phyloP scores from a whole-genome alignment of 2,113 vertebrate genomes.

The Neolamprologus longior region DNA sequence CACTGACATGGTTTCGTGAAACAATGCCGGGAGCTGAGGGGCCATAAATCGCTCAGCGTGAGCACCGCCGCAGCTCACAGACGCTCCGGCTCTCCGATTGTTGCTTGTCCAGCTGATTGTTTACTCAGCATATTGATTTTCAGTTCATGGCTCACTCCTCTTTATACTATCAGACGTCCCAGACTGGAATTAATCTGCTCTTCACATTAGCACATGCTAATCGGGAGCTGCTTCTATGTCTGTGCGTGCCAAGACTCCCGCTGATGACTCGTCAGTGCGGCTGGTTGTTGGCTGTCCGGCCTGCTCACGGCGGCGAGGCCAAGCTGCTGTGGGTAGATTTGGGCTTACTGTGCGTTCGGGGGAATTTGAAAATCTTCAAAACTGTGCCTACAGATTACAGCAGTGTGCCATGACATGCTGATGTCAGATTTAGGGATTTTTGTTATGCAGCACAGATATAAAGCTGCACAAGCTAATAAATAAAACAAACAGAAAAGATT shows the following conservation, averaged over 20 bases:
- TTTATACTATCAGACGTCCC: constrained; percentile 52
- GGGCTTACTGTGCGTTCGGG: constrained; percentile 6
- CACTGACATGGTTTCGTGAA: background rate
- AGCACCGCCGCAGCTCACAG: background rate
- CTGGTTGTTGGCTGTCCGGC: background rate
- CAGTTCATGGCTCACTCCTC: background rate
- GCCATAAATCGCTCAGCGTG: background rate
- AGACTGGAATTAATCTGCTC: constrained; percentile 59
- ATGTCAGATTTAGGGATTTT: constrained; percentile 18
- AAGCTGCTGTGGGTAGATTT: constrained; percentile 34
- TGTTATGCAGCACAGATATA: background rate
- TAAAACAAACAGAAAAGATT: background rate
- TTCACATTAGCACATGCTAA: constrained; percentile 59
- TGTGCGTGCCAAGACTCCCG: constrained; percentile 16
- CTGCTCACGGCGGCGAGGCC: background rate
- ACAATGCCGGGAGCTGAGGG: background rate
- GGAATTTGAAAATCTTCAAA: constrained; percentile 22
- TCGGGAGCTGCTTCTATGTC: constrained; percentile 18
- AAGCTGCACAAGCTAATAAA: background rate
- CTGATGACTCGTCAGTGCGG: background rate
- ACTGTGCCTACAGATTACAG: constrained; percentile 32
- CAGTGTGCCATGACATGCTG: background rate
- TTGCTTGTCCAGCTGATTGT: background rate
- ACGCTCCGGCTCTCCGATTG: background rate
- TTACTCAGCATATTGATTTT: constrained; percentile 42